phyloP scores from a whole-genome alignment of 1,140 invertebrate species.

The Ceratina australensis region DNA sequence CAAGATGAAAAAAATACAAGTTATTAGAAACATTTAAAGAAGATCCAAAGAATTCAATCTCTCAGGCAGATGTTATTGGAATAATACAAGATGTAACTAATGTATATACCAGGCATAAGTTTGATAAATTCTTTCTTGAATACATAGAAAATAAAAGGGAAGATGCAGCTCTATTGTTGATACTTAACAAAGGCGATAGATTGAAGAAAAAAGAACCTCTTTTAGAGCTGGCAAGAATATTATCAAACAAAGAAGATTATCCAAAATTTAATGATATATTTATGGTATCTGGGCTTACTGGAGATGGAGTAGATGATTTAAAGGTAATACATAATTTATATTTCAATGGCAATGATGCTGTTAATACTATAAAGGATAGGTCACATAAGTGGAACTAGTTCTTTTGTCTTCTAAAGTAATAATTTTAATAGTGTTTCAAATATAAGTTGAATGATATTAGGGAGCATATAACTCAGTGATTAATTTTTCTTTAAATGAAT shows the following conservation, averaged over 20 bases:
- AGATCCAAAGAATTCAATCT: conserved; percentile 84
- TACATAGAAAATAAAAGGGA: conserved; percentile 83
- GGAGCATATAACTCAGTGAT: no score
- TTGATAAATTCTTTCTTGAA: conserved; percentile 86
- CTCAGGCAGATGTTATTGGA: conserved; percentile 89
- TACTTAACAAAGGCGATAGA: conserved; percentile 94
- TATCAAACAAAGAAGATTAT: conserved; percentile 87
- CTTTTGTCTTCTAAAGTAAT: no score
- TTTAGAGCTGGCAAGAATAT: conserved; percentile 83
- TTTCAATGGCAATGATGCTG: not conserved
- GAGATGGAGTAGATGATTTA: conserved; percentile 88
- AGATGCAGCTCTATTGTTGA: conserved; percentile 86
- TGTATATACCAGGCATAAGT: conserved; percentile 82
- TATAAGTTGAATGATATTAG: no score
- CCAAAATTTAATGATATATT: conserved; percentile 91
- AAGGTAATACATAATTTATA: conserved; percentile 80
- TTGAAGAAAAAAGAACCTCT: conserved; percentile 88
- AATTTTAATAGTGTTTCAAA: no score
- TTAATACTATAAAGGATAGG: not conserved
- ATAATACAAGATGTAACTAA: conserved; percentile 92
- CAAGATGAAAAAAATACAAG: conserved; percentile 85
- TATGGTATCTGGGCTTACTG: conserved; percentile 91
- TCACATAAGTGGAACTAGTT: no score
- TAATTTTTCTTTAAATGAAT: no score
- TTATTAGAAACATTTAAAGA: conserved; percentile 84